Conservation (phyloP, 1,140 invertebrate species). For the Drosophila parvula region DNA sequence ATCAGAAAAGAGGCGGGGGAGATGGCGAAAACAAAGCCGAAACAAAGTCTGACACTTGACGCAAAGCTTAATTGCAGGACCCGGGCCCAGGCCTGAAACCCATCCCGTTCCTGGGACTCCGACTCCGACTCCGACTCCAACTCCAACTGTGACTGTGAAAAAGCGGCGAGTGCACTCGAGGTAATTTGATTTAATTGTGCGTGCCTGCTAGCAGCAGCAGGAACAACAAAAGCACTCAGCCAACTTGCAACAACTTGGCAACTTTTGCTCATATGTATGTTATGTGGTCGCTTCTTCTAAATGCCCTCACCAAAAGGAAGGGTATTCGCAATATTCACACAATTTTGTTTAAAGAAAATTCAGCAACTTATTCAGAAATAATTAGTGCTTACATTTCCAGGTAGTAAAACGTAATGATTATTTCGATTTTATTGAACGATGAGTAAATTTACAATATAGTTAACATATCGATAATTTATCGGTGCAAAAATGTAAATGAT, state of each 20-base stretch:
- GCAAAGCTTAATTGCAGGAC: constrained; percentile 71
- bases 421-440: not conserved
- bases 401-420: not conserved
- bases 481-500: not conserved
- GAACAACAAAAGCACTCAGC: constrained; percentile 38
- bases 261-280: constrained; percentile 40
- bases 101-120: not conserved
- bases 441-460: too few species aligned
- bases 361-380: too few species aligned
- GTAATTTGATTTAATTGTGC: constrained; percentile 83
- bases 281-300: constrained; percentile 18
- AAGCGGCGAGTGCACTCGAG: constrained; percentile 75
- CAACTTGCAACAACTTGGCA: constrained; percentile 37
- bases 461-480: not conserved
- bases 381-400: too few species aligned
- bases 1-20: not conserved
- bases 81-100: constrained; percentile 15
- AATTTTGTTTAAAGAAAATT: not conserved
- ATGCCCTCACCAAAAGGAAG: constrained; percentile 5
- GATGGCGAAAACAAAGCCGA: constrained; percentile 1
- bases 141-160: constrained; percentile 50
- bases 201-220: constrained; percentile 46
- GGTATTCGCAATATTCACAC: not conserved
- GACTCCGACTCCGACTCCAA: not conserved
- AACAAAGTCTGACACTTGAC: constrained; percentile 51